These are phyloP conservation scores for Caloenas nicobarica DNA, from an alignment of 2,113 vertebrate genomes.

Conservation along the genomic window DNA sequence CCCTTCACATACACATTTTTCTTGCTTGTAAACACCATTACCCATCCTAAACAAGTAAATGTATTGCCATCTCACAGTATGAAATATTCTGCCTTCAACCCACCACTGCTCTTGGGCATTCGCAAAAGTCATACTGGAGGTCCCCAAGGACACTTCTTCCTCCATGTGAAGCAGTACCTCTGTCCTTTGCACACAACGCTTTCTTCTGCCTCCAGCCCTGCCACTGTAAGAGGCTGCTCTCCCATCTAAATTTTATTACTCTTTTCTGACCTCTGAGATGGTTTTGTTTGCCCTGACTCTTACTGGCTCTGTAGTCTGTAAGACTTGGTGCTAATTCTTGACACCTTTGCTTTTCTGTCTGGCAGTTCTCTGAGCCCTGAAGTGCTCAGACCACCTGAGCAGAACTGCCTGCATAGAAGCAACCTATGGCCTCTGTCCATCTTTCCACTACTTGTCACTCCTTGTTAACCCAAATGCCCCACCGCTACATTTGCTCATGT, in stretches of 20 bases:
- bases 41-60: neutral
- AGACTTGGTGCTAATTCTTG: neutral
- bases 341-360: neutral
- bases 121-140: neutral
- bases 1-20: neutral
- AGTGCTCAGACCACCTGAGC: neutral
- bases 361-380: neutral
- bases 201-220: neutral
- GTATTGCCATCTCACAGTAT: neutral
- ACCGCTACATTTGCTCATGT: neutral
- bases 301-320: neutral
- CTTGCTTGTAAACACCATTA: neutral
- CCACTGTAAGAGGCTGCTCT: neutral
- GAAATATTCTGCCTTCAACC: neutral
- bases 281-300: neutral
- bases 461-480: neutral
- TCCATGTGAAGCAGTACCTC: rapidly evolving
- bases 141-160: neutral
- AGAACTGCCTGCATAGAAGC: neutral
- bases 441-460: neutral
- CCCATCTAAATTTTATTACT: neutral
- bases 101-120: neutral
- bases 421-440: neutral
- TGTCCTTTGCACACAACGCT: neutral
- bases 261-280: neutral